A percentile compares a stretch with the other conserved stretches of the same genome.
Evolutionary conservation across 1,140 invertebrate genomes (phyloP).

Genomic region (Scaptomyza montana): DNA sequence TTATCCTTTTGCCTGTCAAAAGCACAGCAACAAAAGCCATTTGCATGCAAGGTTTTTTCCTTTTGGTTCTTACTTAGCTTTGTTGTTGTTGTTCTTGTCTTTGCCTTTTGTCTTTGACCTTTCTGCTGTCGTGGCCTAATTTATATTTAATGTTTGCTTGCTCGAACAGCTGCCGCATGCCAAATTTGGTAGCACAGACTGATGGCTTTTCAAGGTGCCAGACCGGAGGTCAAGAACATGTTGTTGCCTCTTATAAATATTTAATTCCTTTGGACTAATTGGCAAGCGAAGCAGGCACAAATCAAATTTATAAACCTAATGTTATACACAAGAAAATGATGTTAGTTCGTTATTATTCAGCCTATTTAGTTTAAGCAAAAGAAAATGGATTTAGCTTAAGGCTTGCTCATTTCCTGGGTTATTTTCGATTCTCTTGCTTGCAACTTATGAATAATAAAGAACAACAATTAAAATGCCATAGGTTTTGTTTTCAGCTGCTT

Average conservation of each 20-base stretch:
- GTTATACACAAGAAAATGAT: background rate
- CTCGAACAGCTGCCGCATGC: conserved; percentile 27
- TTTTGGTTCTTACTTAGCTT: conserved; percentile 45
- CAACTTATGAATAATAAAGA: conserved; percentile 12
- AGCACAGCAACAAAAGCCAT: conserved; percentile 54
- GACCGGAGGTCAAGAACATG: conserved; percentile 51
- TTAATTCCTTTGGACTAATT: conserved; percentile 49
- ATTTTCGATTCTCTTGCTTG: background rate
- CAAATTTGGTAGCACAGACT: conserved; percentile 2
- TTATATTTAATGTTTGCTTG: conserved; percentile 70
- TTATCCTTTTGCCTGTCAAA: conserved; percentile 73
- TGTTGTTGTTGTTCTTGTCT: conserved; percentile 14
- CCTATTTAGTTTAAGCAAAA: background rate
- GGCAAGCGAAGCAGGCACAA: background rate
- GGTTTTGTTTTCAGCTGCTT: too few species aligned
- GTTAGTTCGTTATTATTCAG: background rate
- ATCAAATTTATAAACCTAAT: conserved; percentile 18
- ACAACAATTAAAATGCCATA: conserved; percentile 28
- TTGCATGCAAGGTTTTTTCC: conserved; percentile 72
- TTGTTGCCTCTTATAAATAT: conserved; percentile 60
- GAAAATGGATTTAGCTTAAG: background rate
- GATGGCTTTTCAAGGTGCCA: conserved; percentile 44
- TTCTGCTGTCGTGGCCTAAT: conserved; percentile 45
- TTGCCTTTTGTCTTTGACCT: conserved; percentile 23
- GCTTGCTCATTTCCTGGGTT: background rate